Evolutionary conservation across 2,888 invertebrate genomes (phyloP).

Genomic region (Chymomyza procnemis): DNA sequence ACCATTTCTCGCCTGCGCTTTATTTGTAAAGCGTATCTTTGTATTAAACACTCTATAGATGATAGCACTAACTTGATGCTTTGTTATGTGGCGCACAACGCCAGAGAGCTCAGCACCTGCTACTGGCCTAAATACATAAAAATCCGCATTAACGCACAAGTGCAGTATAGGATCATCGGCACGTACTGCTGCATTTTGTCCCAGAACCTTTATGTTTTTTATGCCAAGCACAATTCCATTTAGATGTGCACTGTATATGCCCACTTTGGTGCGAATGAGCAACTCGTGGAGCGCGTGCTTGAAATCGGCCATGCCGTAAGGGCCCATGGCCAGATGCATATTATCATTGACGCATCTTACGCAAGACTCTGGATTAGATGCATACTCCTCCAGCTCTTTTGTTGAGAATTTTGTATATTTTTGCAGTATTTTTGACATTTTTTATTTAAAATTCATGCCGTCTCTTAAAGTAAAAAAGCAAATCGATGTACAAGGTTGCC

Average conservation of each 20-base stretch:
- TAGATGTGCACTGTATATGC: slow-evolving; percentile 80
- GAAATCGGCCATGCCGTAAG: slow-evolving; percentile 80
- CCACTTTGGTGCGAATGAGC: slow-evolving; percentile 78
- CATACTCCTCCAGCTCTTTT: slow-evolving; percentile 79
- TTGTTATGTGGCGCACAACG: slow-evolving; percentile 80
- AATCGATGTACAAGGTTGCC: background rate
- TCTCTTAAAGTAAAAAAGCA: background rate
- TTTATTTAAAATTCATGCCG: slow-evolving; percentile 15
- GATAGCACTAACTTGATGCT: slow-evolving; percentile 81
- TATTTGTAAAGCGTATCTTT: slow-evolving; percentile 79
- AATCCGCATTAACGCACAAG: slow-evolving; percentile 82
- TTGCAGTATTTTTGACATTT: slow-evolving; percentile 74
- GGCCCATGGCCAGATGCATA: slow-evolving; percentile 80
- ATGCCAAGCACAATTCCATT: slow-evolving; percentile 83
- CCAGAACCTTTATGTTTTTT: slow-evolving; percentile 81
- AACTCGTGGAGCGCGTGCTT: slow-evolving; percentile 79
- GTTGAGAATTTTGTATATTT: slow-evolving; percentile 77
- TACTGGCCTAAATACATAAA: slow-evolving; percentile 82
- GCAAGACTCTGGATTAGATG: slow-evolving; percentile 79
- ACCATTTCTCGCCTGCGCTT: slow-evolving; percentile 44
- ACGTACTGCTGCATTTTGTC: slow-evolving; percentile 79
- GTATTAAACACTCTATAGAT: slow-evolving; percentile 84
- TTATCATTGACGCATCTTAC: slow-evolving; percentile 79
- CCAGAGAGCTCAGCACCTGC: slow-evolving; percentile 81
- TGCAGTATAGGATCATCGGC: slow-evolving; percentile 81